Evolutionary conservation across 2,797 vertebrate species (phyloP).

Genomic region (Sebastiscus tertius): DNA sequence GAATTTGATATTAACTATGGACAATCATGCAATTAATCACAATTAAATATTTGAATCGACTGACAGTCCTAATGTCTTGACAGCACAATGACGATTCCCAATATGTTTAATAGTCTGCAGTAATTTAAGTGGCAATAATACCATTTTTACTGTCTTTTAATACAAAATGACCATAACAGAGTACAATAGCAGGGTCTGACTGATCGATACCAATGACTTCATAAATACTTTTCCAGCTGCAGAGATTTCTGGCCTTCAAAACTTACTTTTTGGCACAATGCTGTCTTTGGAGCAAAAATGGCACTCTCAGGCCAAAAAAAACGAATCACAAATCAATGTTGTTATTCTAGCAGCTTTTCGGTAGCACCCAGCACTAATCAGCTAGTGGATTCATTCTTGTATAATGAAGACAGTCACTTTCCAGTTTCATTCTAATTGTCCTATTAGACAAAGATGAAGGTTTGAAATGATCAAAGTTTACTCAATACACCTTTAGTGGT

Average conservation of each 20-base stretch:
- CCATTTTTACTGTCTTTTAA: not conserved
- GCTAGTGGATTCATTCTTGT: not conserved
- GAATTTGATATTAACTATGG: no score
- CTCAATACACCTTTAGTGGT: not conserved
- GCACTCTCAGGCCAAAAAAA: slow-evolving; percentile 20
- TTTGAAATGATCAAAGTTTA: slow-evolving; percentile 22
- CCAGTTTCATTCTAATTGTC: not conserved
- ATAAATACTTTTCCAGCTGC: slow-evolving; percentile 20
- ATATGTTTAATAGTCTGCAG: not conserved
- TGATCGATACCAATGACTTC: not conserved
- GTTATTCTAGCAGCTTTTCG: not conserved
- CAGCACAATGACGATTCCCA: not conserved
- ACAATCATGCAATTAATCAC: no score
- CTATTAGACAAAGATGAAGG: slow-evolving; percentile 1
- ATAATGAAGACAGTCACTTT: slow-evolving; percentile 1
- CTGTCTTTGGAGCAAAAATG: slow-evolving; percentile 1
- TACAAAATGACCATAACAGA: not conserved
- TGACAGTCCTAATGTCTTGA: not conserved
- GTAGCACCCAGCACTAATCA: not conserved
- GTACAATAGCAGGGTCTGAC: not conserved
- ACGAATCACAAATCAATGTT: slow-evolving; percentile 5
- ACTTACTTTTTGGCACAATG: not conserved
- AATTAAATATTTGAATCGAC: no score
- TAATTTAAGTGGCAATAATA: not conserved
- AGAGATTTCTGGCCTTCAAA: slow-evolving; percentile 6